Conservation (phyloP, 2,113 vertebrate species). For the Corvus hawaiiensis region DNA sequence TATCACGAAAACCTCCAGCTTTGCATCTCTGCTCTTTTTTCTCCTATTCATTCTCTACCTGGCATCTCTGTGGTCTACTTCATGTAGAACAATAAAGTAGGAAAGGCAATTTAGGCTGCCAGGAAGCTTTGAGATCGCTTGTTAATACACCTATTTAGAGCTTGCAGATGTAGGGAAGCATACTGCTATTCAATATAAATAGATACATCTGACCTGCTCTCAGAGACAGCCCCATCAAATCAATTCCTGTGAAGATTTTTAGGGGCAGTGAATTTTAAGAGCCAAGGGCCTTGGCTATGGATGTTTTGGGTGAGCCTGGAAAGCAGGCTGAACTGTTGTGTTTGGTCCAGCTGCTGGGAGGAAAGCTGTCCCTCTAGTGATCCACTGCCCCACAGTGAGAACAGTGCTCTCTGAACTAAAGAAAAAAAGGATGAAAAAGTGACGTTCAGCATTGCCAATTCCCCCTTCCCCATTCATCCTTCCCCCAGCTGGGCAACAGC, state of each 20-base stretch:
- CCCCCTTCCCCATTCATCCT: neutral
- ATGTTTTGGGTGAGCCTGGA: neutral
- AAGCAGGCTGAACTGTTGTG: neutral
- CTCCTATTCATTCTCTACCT: neutral
- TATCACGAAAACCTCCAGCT: rapidly evolving
- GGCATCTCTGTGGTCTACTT: neutral
- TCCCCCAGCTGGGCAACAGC: neutral
- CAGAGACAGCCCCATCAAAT: neutral
- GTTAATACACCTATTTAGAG: neutral
- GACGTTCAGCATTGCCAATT: neutral
- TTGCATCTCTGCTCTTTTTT: neutral
- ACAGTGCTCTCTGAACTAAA: neutral
- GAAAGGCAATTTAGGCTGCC: neutral
- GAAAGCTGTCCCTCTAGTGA: neutral
- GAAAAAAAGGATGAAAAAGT: neutral
- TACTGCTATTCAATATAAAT: neutral
- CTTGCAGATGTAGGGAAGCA: neutral
- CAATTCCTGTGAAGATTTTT: neutral
- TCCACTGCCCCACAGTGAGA: neutral
- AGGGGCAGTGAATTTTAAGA: neutral
- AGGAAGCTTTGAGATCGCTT: neutral
- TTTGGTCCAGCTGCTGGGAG: neutral
- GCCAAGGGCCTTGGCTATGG: neutral
- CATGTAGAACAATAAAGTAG: neutral
- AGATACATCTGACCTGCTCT: neutral